These are phyloP conservation scores for Eustalomyia histrio DNA, from an alignment of 2,888 invertebrate species.

Conservation along the genomic window DNA sequence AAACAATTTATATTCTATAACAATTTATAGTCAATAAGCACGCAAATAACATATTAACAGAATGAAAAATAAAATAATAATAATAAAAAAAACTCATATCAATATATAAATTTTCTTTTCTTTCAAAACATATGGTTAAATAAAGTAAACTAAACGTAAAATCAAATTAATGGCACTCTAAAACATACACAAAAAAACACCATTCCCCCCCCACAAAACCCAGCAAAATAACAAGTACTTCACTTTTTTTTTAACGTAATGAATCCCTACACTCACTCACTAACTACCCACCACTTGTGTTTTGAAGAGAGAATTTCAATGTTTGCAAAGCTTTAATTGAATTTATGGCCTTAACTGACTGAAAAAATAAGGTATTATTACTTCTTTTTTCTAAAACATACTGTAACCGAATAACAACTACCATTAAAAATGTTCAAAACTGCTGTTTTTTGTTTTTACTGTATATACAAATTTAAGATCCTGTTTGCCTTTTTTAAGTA, in stretches of 20 bases:
- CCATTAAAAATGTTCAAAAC: not conserved
- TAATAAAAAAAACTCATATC: slow-evolving; percentile 1
- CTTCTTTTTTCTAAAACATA: not conserved
- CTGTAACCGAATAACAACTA: not conserved
- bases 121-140: slow-evolving; percentile 32
- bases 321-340: slow-evolving; percentile 48
- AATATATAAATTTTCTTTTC: slow-evolving; percentile 8
- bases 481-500: slow-evolving; percentile 2
- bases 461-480: slow-evolving; percentile 9
- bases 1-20: slow-evolving; percentile 2
- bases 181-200: slow-evolving; percentile 5
- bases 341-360: slow-evolving; percentile 43
- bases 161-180: slow-evolving; percentile 47
- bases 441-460: not conserved
- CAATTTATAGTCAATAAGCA: slow-evolving; percentile 28
- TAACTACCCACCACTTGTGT: slow-evolving; percentile 41
- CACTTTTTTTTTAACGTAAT: slow-evolving; percentile 8
- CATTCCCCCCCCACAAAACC: not conserved
- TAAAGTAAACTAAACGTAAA: slow-evolving; percentile 33
- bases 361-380: not conserved
- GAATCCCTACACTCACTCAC: slow-evolving; percentile 24
- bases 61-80: slow-evolving; percentile 2
- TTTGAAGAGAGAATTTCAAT: slow-evolving; percentile 16
- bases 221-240: slow-evolving; percentile 19
- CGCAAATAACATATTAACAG: slow-evolving; percentile 43